Percentiles rank a stretch among this genome's conserved stretches.
Evolutionary conservation across 2,888 invertebrate species (phyloP).

Genomic region (Caenorhabditis sulstoni): DNA sequence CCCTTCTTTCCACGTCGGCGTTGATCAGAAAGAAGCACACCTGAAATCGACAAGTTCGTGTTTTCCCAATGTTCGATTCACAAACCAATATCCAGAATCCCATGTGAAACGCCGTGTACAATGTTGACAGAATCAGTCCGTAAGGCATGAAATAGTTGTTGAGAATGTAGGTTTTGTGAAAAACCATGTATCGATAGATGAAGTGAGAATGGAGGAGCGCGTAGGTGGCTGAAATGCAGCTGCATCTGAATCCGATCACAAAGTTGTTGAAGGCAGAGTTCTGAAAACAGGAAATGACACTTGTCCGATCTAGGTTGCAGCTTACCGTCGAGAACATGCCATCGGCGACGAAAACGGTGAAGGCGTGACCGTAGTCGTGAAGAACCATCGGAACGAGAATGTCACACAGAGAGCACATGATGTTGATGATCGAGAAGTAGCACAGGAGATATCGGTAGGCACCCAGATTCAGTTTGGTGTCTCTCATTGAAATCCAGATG

Average conservation of each 20-base stretch:
- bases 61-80: too few species aligned
- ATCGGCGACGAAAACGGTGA: constrained; percentile 10
- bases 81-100: constrained; percentile 3
- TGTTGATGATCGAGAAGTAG: constrained; percentile 29
- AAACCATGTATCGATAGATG: constrained; percentile 11
- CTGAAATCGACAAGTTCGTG: too few species aligned
- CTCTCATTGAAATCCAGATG: not conserved
- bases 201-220: constrained; percentile 10
- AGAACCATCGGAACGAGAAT: constrained; percentile 12
- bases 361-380: not conserved
- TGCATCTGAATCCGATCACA: not conserved
- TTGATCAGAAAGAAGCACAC: too few species aligned
- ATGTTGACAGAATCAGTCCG: not conserved
- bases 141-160: constrained; percentile 4
- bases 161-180: not conserved
- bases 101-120: not conserved
- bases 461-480: constrained; percentile 8
- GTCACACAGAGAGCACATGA: constrained; percentile 6
- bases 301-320: too few species aligned
- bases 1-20: too few species aligned
- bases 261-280: not conserved
- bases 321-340: constrained; percentile 3
- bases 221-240: constrained; percentile 7
- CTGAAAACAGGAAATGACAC: too few species aligned
- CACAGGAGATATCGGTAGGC: constrained; percentile 20